phyloP scores from a whole-genome alignment of 2,797 vertebrate genomes.

The Sebastes variabilis region DNA sequence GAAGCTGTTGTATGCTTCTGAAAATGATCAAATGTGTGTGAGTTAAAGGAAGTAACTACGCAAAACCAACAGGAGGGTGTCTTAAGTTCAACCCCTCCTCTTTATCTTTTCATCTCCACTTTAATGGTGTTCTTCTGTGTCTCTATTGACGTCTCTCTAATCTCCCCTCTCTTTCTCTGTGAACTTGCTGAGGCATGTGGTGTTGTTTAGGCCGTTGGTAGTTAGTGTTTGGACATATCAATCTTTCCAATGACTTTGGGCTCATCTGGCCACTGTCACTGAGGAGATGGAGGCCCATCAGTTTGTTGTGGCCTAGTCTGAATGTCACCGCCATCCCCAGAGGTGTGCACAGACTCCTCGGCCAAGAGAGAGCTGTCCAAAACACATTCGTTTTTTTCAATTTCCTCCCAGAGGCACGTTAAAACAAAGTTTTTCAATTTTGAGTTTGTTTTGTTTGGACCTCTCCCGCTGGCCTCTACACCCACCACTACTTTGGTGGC shows the following conservation, averaged over 20 bases:
- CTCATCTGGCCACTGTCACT: slow-evolving; percentile 25
- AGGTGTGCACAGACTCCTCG: slow-evolving; percentile 14
- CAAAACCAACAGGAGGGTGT: not conserved
- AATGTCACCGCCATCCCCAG: slow-evolving; percentile 33
- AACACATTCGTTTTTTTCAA: slow-evolving; percentile 12
- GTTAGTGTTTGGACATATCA: slow-evolving; percentile 33
- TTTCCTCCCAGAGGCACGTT: slow-evolving; percentile 12
- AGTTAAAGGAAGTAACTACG: not conserved
- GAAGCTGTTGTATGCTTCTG: not conserved
- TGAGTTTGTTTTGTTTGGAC: slow-evolving; percentile 21
- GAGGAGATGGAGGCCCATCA: not conserved
- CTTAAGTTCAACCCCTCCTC: not conserved
- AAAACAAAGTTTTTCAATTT: slow-evolving; percentile 28
- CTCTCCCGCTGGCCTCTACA: not conserved
- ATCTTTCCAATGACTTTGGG: slow-evolving; percentile 14
- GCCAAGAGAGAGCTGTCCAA: not conserved
- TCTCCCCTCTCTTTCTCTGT: not conserved
- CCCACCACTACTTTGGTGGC: not conserved
- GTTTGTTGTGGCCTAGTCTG: slow-evolving; percentile 23
- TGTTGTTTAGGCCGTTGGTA: slow-evolving; percentile 1
- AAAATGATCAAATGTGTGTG: not conserved
- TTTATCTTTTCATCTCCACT: not conserved
- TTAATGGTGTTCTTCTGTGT: not conserved
- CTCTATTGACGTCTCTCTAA: not conserved
- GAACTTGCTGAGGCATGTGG: not conserved